These are phyloP conservation scores for Cyanistes caeruleus DNA, from an alignment of 2,113 vertebrate species.

Conservation along the genomic window DNA sequence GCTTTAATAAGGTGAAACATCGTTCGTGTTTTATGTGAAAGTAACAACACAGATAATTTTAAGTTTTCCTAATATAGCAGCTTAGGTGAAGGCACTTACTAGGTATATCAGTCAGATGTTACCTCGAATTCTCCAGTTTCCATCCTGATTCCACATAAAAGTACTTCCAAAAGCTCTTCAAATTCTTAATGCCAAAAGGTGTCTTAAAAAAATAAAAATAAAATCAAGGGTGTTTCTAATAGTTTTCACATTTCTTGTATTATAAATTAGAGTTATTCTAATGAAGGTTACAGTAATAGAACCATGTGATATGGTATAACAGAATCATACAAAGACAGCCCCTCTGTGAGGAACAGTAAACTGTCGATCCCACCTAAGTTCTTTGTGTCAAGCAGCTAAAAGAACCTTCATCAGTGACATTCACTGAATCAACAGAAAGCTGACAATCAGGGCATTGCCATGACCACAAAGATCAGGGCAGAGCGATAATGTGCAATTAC, in stretches of 20 bases:
- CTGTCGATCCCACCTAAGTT: neutral
- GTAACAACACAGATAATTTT: neutral
- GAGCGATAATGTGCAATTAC: neutral
- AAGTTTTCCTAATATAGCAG: neutral
- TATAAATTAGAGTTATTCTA: neutral
- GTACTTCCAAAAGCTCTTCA: neutral
- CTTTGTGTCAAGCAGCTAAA: neutral
- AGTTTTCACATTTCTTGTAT: neutral
- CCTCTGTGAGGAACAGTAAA: rapidly evolving
- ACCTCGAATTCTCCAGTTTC: neutral
- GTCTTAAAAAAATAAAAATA: neutral
- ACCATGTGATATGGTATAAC: neutral
- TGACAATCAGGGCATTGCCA: neutral
- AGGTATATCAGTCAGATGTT: neutral
- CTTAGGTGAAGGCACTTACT: neutral
- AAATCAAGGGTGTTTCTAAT: neutral
- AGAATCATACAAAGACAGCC: neutral
- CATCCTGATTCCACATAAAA: neutral
- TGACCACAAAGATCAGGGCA: neutral
- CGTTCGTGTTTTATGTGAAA: neutral
- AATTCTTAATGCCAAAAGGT: neutral
- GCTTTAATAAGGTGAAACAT: neutral
- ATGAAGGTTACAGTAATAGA: neutral
- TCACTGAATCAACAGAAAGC: neutral
- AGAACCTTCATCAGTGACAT: neutral